Conservation (phyloP, 2,113 vertebrate genomes). For the Equus przewalskii region DNA sequence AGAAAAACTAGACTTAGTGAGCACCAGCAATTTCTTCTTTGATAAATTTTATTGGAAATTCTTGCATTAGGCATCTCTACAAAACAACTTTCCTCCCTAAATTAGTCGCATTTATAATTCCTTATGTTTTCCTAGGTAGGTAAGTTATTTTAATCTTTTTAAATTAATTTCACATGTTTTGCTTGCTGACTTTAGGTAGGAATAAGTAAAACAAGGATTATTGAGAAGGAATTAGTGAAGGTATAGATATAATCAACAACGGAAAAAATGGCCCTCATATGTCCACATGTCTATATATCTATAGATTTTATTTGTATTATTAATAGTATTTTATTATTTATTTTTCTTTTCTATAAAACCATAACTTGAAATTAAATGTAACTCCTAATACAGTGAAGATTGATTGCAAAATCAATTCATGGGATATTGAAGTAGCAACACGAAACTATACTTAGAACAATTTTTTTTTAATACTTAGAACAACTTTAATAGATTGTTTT, state of each 20-base stretch:
- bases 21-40: not conserved
- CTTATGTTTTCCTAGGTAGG: not conserved
- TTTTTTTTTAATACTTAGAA: not conserved
- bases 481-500: not conserved
- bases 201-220: not conserved
- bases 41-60: not conserved
- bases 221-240: not conserved
- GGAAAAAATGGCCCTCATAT: not conserved
- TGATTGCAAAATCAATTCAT: not conserved
- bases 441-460: not conserved
- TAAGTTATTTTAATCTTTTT: not conserved
- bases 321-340: not conserved
- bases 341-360: not conserved
- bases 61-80: not conserved
- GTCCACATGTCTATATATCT: not conserved
- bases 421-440: not conserved
- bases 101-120: not conserved
- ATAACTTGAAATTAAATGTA: not conserved
- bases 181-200: not conserved
- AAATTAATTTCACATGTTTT: slow-evolving; percentile 25
- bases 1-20: not conserved
- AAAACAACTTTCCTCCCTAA: not conserved
- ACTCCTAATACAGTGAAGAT: not conserved
- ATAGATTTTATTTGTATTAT: not conserved
- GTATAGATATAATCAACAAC: not conserved